Evolutionary conservation across 2,113 vertebrate genomes (phyloP).

Genomic region (Pseudolaguvia tuberculata): DNA sequence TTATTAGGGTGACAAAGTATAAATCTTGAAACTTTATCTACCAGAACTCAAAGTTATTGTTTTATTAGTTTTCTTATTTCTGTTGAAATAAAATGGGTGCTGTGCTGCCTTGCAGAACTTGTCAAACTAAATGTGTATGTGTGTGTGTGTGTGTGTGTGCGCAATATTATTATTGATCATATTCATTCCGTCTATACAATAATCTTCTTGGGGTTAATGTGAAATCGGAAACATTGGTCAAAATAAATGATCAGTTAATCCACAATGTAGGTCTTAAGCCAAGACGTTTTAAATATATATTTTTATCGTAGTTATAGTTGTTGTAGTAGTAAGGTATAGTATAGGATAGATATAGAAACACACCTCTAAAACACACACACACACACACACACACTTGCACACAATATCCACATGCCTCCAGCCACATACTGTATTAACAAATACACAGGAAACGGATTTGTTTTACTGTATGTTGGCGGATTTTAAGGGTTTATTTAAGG

Average conservation of each 20-base stretch:
- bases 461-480: constrained; percentile 32
- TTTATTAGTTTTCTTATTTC: not conserved
- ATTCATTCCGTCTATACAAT: not conserved
- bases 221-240: not conserved
- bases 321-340: not conserved
- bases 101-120: no score
- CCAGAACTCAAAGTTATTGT: no score
- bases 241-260: not conserved
- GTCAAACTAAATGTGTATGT: not conserved
- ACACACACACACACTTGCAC: constrained; percentile 15
- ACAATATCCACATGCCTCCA: constrained; percentile 28
- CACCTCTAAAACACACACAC: constrained; percentile 25
- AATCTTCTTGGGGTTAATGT: not conserved
- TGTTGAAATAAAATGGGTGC: not conserved
- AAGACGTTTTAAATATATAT: no score
- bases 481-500: constrained; percentile 17
- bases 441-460: constrained; percentile 5
- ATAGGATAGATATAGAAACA: constrained; percentile 14
- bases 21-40: no score
- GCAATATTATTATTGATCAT: not conserved
- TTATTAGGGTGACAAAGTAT: no score
- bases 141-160: not conserved
- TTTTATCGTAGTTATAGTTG: not conserved
- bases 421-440: constrained; percentile 35
- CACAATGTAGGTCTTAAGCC: no score